These are phyloP conservation scores for Drosophila niveifrons DNA, from an alignment of 2,888 invertebrate genomes.

Conservation along the genomic window DNA sequence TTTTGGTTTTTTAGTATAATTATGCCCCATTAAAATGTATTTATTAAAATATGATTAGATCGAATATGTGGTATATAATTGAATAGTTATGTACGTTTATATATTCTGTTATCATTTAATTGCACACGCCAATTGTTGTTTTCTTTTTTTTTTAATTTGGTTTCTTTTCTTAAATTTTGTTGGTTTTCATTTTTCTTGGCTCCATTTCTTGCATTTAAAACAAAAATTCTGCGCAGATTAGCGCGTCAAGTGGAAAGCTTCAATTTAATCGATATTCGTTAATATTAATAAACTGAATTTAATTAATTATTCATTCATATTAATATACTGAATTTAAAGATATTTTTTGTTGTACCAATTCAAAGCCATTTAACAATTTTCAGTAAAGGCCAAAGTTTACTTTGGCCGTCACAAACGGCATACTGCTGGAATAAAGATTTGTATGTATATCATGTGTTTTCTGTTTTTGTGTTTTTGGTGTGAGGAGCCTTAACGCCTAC, in stretches of 20 bases:
- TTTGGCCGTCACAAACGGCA: conserved; percentile 36
- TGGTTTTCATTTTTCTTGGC: conserved; percentile 28
- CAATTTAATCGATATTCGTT: no score
- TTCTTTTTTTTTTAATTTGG: conserved; percentile 10
- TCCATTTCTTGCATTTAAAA: conserved; percentile 35
- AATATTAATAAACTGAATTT: no score
- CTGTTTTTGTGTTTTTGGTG: background rate
- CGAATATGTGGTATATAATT: conserved; percentile 60
- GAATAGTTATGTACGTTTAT: conserved; percentile 50
- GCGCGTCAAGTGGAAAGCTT: background rate
- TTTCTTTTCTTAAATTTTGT: conserved; percentile 28
- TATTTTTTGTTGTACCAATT: conserved; percentile 36
- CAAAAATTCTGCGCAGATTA: conserved; percentile 24
- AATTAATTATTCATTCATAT: no score
- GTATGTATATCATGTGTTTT: conserved; percentile 28
- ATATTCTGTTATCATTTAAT: conserved; percentile 48
- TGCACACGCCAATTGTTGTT: conserved; percentile 53
- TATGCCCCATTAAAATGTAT: conserved; percentile 62
- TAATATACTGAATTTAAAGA: no score
- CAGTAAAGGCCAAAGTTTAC: conserved; percentile 27
- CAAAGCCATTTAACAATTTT: conserved; percentile 42
- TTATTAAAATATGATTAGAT: conserved; percentile 63
- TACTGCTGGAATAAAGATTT: conserved; percentile 46
- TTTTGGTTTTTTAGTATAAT: conserved; percentile 19
- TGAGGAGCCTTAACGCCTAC: conserved; percentile 85